Conservation (phyloP, 2,113 vertebrate genomes). For the Mugil cephalus region DNA sequence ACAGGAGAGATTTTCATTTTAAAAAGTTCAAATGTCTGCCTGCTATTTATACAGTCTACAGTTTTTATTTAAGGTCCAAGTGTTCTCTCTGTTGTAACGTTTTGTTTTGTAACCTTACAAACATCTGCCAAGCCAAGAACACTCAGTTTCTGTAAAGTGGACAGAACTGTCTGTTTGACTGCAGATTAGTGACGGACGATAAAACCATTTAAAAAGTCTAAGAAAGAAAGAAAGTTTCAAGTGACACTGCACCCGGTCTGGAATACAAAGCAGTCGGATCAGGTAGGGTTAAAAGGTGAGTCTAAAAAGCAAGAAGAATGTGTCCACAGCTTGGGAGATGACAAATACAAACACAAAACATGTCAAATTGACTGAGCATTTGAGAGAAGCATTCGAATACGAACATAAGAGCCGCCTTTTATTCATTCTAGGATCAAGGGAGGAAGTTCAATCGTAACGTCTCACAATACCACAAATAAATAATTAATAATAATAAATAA, state of each 20-base stretch:
- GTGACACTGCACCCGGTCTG: not conserved
- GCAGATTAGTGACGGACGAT: not conserved
- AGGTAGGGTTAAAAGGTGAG: not conserved
- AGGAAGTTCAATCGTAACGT: no score
- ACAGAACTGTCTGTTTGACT: not conserved
- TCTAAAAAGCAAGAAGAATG: not conserved
- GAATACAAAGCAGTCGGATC: not conserved
- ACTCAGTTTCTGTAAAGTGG: not conserved
- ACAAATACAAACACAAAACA: no score
- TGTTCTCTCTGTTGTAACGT: conserved; percentile 5
- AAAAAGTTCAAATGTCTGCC: conserved; percentile 4
- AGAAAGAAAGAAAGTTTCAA: not conserved
- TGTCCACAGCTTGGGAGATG: no score
- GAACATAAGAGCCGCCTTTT: no score
- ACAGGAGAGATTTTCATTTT: not conserved
- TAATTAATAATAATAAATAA: no score
- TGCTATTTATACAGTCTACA: not conserved
- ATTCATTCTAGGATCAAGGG: no score
- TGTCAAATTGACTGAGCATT: no score
- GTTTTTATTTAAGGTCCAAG: not conserved
- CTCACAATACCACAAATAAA: no score
- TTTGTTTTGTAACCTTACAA: conserved; percentile 5
- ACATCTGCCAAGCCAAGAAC: not conserved
- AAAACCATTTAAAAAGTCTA: not conserved
- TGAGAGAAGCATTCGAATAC: no score